Evolutionary conservation across 30 jellyfish, hydroid and myxozoan genomes (phyloP).

Genomic region (Hydractinia echinata): DNA sequence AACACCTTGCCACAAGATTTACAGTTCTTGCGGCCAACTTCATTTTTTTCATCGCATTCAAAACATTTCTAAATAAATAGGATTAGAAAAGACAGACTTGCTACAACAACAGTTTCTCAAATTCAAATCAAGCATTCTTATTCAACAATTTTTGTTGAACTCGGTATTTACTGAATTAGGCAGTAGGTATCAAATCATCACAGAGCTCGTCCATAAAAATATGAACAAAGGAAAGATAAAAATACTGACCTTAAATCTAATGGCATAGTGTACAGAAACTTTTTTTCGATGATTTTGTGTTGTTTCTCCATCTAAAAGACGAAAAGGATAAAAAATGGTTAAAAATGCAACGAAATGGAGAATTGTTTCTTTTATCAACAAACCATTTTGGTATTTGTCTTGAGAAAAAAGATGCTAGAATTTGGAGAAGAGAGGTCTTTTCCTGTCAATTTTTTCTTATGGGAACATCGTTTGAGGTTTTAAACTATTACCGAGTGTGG

Average conservation of each 20-base stretch:
- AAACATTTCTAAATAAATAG: neutral
- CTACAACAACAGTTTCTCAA: neutral
- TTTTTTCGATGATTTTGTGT: neutral
- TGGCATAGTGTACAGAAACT: neutral
- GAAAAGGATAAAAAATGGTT: no score
- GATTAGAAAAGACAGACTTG: neutral
- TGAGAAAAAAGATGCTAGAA: no score
- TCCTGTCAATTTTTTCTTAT: no score
- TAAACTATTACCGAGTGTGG: no score
- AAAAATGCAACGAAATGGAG: no score
- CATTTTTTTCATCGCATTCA: conserved; percentile 2
- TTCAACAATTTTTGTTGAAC: no score
- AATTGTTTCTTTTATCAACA: no score
- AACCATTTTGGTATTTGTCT: no score
- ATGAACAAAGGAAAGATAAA: neutral
- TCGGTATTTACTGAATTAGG: no score
- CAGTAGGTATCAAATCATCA: no score
- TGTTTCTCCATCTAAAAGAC: neutral
- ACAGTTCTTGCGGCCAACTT: conserved; percentile 7
- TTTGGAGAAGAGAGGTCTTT: no score
- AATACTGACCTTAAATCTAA: neutral
- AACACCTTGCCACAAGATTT: neutral
- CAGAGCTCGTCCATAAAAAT: neutral
- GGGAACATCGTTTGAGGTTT: no score
- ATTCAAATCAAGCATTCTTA: neutral